phyloP scores from a whole-genome alignment of 1,140 invertebrate species.

The Drosophila funebris region DNA sequence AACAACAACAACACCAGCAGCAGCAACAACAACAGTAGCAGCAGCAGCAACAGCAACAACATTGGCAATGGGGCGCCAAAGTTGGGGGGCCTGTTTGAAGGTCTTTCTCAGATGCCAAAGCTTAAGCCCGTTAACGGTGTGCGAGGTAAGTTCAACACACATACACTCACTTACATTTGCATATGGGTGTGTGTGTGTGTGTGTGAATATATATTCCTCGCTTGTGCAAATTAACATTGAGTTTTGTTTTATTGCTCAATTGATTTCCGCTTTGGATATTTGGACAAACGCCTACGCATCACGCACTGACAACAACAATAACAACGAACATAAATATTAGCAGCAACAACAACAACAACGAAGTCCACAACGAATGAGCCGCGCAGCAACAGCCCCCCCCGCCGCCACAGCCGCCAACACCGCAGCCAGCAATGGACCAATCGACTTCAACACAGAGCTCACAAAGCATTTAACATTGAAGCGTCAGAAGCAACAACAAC shows the following conservation, averaged over 20 bases:
- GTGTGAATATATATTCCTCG: background rate
- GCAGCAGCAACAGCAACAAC: slow-evolving; percentile 77
- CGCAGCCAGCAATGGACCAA: slow-evolving; percentile 69
- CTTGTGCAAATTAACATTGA: slow-evolving; percentile 40
- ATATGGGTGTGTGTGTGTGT: background rate
- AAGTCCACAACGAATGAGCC: slow-evolving; percentile 36
- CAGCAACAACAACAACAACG: slow-evolving; percentile 27
- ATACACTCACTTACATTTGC: background rate
- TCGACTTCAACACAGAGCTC: slow-evolving; percentile 82
- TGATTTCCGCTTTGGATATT: slow-evolving; percentile 58
- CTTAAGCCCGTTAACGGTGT: slow-evolving; percentile 90
- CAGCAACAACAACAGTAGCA: slow-evolving; percentile 70
- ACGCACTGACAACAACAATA: slow-evolving; percentile 13
- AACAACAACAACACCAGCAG: slow-evolving; percentile 62
- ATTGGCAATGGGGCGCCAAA: slow-evolving; percentile 85
- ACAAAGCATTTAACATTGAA: slow-evolving; percentile 82
- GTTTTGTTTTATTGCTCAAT: slow-evolving; percentile 55
- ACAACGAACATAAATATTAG: slow-evolving; percentile 1
- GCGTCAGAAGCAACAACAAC: slow-evolving; percentile 76
- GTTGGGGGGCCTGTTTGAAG: slow-evolving; percentile 92
- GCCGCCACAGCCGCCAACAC: slow-evolving; percentile 17
- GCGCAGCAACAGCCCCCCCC: slow-evolving; percentile 69
- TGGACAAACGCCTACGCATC: slow-evolving; percentile 51
- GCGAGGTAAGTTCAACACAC: slow-evolving; percentile 63
- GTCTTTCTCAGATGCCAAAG: slow-evolving; percentile 91